Conservation (phyloP, 2,888 invertebrate genomes). For the Meiosimyza platycephala region DNA sequence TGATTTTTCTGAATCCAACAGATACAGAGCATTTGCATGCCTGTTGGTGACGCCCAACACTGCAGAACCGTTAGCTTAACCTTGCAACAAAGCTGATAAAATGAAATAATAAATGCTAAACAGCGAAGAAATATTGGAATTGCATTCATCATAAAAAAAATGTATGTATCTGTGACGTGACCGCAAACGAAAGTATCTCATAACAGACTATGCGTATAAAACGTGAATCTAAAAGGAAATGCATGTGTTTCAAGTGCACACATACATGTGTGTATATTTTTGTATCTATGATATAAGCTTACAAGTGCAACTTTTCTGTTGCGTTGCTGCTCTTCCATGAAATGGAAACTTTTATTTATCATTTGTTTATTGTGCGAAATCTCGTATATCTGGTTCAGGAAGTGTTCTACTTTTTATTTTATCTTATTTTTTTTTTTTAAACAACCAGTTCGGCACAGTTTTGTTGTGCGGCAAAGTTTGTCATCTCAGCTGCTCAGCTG, state of each 20-base stretch:
- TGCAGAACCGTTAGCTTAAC: conserved; percentile 7
- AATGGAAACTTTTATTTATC: not conserved
- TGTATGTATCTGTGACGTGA: not conserved
- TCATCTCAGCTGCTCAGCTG: not conserved
- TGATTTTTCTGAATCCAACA: not conserved
- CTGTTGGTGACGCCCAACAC: not conserved
- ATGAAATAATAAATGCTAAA: not conserved
- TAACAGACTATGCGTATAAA: not conserved
- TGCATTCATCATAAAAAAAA: not conserved
- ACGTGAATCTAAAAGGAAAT: conserved; percentile 1
- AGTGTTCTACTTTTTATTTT: not conserved
- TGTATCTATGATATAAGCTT: no score
- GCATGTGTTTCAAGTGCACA: conserved; percentile 4
- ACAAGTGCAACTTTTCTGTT: not conserved
- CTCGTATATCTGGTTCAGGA: conserved; percentile 6
- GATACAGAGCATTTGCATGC: not conserved
- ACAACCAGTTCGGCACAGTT: not conserved
- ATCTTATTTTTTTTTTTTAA: not conserved
- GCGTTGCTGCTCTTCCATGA: not conserved
- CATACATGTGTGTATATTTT: not conserved
- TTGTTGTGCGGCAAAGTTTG: not conserved
- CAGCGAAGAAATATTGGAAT: not conserved
- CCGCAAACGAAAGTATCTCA: conserved; percentile 19
- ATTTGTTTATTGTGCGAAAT: not conserved
- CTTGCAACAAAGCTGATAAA: not conserved